phyloP scores from a whole-genome alignment of 2,888 invertebrate genomes.

The Drepana falcataria region DNA sequence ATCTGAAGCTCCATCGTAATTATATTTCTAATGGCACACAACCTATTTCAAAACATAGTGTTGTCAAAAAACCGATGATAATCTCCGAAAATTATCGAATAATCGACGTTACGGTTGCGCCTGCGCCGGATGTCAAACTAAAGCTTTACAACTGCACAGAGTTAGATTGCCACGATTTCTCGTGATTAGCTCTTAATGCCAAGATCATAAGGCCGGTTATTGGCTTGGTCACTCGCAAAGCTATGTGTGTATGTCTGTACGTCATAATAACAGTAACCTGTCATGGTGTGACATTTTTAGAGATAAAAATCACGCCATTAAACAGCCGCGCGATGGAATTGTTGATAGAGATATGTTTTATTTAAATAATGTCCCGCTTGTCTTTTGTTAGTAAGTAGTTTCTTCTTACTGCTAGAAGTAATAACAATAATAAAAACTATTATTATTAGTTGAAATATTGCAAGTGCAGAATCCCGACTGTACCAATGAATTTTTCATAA shows the following conservation, averaged over 20 bases:
- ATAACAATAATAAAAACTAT: too few species aligned
- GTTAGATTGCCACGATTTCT: slow-evolving; percentile 1
- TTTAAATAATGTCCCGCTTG: slow-evolving; percentile 43
- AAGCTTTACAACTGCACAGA: slow-evolving; percentile 35
- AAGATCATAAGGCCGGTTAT: slow-evolving; percentile 14
- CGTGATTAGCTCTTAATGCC: slow-evolving; percentile 15
- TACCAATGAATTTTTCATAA: too few species aligned
- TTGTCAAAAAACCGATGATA: slow-evolving; percentile 67
- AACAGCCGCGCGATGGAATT: slow-evolving; percentile 56
- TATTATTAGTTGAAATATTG: too few species aligned
- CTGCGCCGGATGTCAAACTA: slow-evolving; percentile 68
- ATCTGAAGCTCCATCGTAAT: slow-evolving; percentile 20
- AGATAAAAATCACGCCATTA: slow-evolving; percentile 66
- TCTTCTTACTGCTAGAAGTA: too few species aligned
- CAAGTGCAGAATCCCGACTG: too few species aligned
- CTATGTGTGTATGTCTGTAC: slow-evolving; percentile 30
- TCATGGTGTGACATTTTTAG: slow-evolving; percentile 69
- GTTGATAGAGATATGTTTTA: slow-evolving; percentile 61
- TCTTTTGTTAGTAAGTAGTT: slow-evolving; percentile 13
- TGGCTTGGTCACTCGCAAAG: slow-evolving; percentile 4
- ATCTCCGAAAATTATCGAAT: slow-evolving; percentile 73
- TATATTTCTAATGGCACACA: slow-evolving; percentile 18
- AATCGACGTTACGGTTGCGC: slow-evolving; percentile 71
- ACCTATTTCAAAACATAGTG: slow-evolving; percentile 48
- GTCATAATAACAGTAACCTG: slow-evolving; percentile 70